Evolutionary conservation across 2,888 invertebrate genomes (phyloP), one percentile per base, ranked within the genome.

Genomic region (Agonopterix arenella): DNA sequence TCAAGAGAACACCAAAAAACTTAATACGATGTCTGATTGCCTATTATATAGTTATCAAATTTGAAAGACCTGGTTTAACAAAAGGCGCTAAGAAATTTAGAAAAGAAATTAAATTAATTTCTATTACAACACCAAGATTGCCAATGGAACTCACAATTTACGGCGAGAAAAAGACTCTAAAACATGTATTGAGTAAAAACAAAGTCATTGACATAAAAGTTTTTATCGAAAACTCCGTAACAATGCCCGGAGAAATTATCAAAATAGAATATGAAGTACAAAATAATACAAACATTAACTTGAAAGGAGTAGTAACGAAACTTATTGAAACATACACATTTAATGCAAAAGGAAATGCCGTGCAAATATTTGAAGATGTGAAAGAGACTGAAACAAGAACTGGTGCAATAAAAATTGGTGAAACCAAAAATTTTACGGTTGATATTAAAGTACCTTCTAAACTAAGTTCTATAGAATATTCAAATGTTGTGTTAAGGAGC

Each of bases 221-320:
- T 2, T 48, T 48, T 8, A 53, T 58, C 11, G 52, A 55, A 11
- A 56, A 53, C 11, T 57, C 58, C 37, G 47, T 53, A 0, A 42
- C 48, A 1, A 11, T 44, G n/a, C 48, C 53, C 9, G 54, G 53
- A 7, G 53, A 52, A 41, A 52, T 52, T 36, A 50, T 50, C 10
- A 49, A 52, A n/a, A 49, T 58, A 7, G 48, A 51, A 8, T 56
- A 48, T 36, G 55, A 51, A 47, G 48, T 60, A 16, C 51, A 50
- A 16, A 58, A 60, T 50, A 49, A 54, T 45, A 60, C 53, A 5
- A 54, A 56, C 28, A 43, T 52, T 4, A 55, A 53, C 44, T 53
- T 60, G 2, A 55, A 43, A 38, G 36, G 44, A 8, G 50, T 60
- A 1, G 43, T 51, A 28, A 48, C 51, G 4, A 54, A 52, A 46